A percentile compares a stretch with the other conserved stretches of the same genome.
These are phyloP conservation scores for Cynodonichthys magdalenae DNA, from an alignment of 2,797 vertebrate genomes.

Conservation along the genomic window DNA sequence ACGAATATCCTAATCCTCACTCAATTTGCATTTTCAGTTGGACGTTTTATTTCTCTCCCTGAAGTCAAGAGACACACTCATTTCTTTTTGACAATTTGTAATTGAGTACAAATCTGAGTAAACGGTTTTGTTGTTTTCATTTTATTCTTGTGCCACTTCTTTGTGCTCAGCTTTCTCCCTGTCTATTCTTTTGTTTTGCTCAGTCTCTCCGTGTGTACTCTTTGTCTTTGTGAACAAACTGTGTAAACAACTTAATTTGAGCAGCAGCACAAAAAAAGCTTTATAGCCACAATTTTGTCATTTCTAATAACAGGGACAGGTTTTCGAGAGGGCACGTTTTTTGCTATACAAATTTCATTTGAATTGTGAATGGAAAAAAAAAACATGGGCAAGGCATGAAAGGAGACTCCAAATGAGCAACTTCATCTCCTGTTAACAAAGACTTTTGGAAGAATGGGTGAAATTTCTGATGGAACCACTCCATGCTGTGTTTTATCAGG, in stretches of 20 bases:
- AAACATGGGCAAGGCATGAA: constrained; percentile 15
- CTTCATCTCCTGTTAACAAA: constrained; percentile 60
- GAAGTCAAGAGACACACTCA: constrained; percentile 27
- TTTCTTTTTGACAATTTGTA: constrained; percentile 30
- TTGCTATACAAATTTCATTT: constrained; percentile 64
- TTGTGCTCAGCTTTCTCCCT: constrained; percentile 34
- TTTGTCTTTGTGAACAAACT: constrained; percentile 71
- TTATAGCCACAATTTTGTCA: constrained; percentile 64
- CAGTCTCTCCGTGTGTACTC: constrained; percentile 53
- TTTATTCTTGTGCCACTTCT: constrained; percentile 52
- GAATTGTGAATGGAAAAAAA: constrained; percentile 33
- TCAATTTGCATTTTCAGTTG: constrained; percentile 7
- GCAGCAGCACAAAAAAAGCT: constrained; percentile 52
- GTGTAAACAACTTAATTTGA: constrained; percentile 78
- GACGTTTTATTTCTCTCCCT: background rate
- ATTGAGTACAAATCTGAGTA: constrained; percentile 49
- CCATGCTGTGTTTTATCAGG: constrained; percentile 62
- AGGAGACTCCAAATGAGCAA: constrained; percentile 54
- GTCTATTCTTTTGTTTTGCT: constrained; percentile 57
- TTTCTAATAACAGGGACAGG: constrained; percentile 70
- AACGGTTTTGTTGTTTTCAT: constrained; percentile 42
- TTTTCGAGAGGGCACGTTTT: constrained; percentile 58
- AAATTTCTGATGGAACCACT: constrained; percentile 59
- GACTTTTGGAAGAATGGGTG: constrained; percentile 54
- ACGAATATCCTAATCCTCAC: constrained; percentile 34